phyloP scores from a whole-genome alignment of 2,113 vertebrate genomes.

The Rhabdornis inornatus region DNA sequence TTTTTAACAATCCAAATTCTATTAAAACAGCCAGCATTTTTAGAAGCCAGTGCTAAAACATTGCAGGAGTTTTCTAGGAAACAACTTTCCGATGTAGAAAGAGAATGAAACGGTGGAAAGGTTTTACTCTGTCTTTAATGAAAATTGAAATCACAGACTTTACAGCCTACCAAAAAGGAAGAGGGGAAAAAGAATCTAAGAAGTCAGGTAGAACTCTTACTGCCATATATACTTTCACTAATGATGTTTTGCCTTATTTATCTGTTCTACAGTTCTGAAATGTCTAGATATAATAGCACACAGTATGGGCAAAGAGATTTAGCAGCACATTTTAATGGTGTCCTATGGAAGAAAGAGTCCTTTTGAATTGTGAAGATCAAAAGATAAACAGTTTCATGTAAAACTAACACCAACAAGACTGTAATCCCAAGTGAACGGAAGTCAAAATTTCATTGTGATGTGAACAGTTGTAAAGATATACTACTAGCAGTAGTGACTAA shows the following conservation, averaged over 20 bases:
- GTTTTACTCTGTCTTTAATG: background rate
- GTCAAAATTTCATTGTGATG: background rate
- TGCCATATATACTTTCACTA: background rate
- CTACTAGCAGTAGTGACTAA: background rate
- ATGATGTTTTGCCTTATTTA: background rate
- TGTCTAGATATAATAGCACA: background rate
- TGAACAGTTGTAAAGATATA: background rate
- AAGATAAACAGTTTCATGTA: background rate
- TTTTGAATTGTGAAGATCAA: background rate
- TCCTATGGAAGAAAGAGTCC: background rate
- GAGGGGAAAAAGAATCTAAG: background rate
- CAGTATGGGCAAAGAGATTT: background rate
- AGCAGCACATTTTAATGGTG: background rate
- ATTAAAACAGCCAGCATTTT: background rate
- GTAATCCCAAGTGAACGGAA: background rate
- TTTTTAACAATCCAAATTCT: constrained; percentile 7
- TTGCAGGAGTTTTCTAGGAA: background rate
- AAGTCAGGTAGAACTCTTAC: background rate
- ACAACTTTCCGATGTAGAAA: background rate
- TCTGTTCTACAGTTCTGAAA: background rate
- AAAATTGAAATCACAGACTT: background rate
- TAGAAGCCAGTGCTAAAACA: background rate
- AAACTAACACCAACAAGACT: background rate
- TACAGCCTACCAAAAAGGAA: background rate
- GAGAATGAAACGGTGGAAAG: background rate